Evolutionary conservation across 2,113 vertebrate species (phyloP).

Genomic region (Carassius auratus): DNA sequence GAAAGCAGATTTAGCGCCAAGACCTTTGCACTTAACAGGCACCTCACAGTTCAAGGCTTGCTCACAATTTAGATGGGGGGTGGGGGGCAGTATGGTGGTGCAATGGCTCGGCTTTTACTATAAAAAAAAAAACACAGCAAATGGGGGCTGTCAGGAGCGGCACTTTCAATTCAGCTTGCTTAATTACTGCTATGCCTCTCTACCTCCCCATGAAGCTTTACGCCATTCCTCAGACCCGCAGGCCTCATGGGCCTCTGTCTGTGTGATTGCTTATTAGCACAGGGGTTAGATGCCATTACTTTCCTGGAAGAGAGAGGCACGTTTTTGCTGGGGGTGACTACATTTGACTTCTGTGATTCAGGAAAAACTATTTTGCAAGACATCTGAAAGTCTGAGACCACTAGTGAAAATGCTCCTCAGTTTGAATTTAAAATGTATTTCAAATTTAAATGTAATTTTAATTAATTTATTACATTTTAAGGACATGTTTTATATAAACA

Average conservation of each 20-base stretch:
- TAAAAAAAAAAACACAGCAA: constrained; percentile 54
- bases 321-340: background rate
- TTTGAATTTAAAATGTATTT: background rate
- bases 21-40: constrained; percentile 60
- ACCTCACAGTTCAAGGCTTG: constrained; percentile 55
- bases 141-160: constrained; percentile 63
- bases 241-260: background rate
- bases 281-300: constrained; percentile 47
- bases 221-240: constrained; percentile 23
- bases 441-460: too few species aligned
- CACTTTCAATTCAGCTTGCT: constrained; percentile 62
- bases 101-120: constrained; percentile 13
- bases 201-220: constrained; percentile 31
- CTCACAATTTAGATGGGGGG: constrained; percentile 1
- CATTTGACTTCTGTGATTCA: background rate
- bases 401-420: background rate
- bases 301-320: constrained; percentile 1
- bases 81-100: constrained; percentile 38
- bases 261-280: constrained; percentile 45
- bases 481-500: too few species aligned
- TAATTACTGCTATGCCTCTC: constrained; percentile 70
- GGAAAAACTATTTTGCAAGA: background rate
- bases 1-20: constrained; percentile 54
- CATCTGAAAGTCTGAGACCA: background rate
- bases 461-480: too few species aligned